These are phyloP conservation scores for Oreochromis mossambicus DNA, from an alignment of 2,797 vertebrate genomes.

Conservation along the genomic window DNA sequence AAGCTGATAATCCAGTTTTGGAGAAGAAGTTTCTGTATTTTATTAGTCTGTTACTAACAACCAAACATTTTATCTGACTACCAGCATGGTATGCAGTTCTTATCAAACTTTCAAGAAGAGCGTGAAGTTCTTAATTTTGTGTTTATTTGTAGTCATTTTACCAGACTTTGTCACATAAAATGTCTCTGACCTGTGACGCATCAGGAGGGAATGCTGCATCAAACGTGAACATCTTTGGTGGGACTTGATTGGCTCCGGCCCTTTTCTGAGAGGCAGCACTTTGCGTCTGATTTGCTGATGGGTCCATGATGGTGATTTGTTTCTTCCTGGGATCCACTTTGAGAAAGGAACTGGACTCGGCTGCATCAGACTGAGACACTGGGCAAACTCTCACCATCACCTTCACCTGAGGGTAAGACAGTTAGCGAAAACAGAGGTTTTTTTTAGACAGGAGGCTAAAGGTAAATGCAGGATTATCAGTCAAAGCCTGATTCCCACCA, in stretches of 20 bases:
- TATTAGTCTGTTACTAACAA: neutral
- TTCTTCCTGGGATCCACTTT: constrained; percentile 96
- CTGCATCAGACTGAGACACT: constrained; percentile 76
- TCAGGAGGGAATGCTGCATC: constrained; percentile 95
- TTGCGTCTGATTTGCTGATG: constrained; percentile 76
- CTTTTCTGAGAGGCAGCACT: constrained; percentile 83
- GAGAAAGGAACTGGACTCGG: constrained; percentile 93
- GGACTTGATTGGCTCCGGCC: constrained; percentile 80
- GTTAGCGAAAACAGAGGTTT: neutral
- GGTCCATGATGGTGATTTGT: constrained; percentile 94
- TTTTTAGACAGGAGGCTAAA: neutral
- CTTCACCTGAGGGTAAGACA: constrained; percentile 83
- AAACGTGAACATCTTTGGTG: constrained; percentile 97
- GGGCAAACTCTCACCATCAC: constrained; percentile 97
- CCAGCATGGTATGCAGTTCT: neutral
- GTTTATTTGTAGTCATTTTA: neutral
- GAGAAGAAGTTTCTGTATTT: neutral
- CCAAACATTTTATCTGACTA: neutral
- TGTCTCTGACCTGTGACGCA: constrained; percentile 86
- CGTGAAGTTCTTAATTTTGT: neutral
- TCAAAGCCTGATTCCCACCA: neutral
- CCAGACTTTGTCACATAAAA: neutral
- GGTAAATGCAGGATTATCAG: neutral
- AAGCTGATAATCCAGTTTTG: neutral
- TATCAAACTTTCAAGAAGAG: neutral